Percentiles rank a stretch among this genome's conserved stretches.
phyloP scores from a whole-genome alignment of 2,888 invertebrate species.

The Eupithecia subumbrata region DNA sequence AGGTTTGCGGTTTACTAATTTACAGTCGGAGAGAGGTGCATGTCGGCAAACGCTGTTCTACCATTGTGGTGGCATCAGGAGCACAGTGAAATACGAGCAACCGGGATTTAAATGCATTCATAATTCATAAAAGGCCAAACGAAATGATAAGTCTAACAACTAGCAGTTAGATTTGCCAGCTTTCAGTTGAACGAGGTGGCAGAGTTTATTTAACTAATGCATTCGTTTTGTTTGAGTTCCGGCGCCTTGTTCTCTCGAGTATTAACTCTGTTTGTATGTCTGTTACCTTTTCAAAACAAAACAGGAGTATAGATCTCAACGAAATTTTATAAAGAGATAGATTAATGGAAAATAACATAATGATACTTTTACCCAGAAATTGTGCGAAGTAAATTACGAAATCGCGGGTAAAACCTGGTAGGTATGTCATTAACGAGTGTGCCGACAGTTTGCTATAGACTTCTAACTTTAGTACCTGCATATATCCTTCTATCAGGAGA shows the following conservation, averaged over 20 bases:
- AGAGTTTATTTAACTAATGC: not conserved
- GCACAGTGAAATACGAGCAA: constrained; percentile 14
- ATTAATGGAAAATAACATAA: not conserved
- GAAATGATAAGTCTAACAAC: not conserved
- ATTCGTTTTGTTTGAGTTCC: not conserved
- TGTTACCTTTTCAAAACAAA: not conserved
- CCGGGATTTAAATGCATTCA: not conserved
- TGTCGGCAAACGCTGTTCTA: constrained; percentile 2
- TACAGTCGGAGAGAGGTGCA: constrained; percentile 27
- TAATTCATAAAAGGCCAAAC: not conserved
- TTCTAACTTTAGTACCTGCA: constrained; percentile 83
- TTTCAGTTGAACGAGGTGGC: not conserved
- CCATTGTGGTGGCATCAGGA: constrained; percentile 12
- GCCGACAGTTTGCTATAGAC: not conserved
- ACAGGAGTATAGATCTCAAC: not conserved
- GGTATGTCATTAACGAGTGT: not conserved
- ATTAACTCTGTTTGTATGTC: not conserved
- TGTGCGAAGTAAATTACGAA: not conserved
- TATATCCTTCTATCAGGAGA: constrained; percentile 87
- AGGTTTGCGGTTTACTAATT: constrained; percentile 43
- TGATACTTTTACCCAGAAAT: not conserved
- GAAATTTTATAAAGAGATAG: not conserved
- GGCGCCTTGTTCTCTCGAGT: not conserved
- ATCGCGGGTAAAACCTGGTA: not conserved
- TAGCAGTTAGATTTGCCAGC: not conserved